A percentile compares a stretch with the other conserved stretches of the same genome.
These are phyloP conservation scores for Atrina japonica DNA, from an alignment of 2,888 invertebrate genomes.

Conservation along the genomic window DNA sequence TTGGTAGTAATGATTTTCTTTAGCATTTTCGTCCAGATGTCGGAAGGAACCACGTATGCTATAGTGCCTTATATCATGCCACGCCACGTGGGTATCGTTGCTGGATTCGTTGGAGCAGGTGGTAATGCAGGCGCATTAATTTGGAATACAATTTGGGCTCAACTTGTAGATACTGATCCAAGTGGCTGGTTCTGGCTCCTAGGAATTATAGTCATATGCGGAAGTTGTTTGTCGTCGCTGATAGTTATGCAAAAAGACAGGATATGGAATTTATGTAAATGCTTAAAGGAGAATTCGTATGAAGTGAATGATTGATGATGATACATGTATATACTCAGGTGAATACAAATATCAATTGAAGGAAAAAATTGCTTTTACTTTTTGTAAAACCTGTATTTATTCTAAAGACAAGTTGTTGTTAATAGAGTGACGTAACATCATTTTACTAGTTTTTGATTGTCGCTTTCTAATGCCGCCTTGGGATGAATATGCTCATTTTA, in stretches of 20 bases:
- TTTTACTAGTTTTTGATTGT: too few relatives aligned
- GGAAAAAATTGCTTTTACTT: too few relatives aligned
- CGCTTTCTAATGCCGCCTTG: too few relatives aligned
- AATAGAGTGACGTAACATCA: too few relatives aligned
- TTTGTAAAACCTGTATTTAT: too few relatives aligned
- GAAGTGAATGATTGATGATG: background rate
- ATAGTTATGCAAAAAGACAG: slow-evolving; percentile 30
- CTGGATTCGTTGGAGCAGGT: slow-evolving; percentile 48
- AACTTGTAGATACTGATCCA: slow-evolving; percentile 38
- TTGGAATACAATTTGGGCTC: slow-evolving; percentile 47
- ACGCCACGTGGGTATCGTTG: slow-evolving; percentile 37
- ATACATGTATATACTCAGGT: too few relatives aligned
- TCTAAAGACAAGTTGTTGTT: too few relatives aligned
- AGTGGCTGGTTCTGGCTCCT: slow-evolving; percentile 44
- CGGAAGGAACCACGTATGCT: slow-evolving; percentile 43
- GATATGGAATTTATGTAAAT: slow-evolving; percentile 1
- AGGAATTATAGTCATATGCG: slow-evolving; percentile 35
- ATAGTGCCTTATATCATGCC: slow-evolving; percentile 33
- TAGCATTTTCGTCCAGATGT: slow-evolving; percentile 43
- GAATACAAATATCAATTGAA: too few relatives aligned
- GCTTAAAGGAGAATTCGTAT: background rate
- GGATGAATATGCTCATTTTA: too few relatives aligned
- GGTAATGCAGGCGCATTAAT: slow-evolving; percentile 45
- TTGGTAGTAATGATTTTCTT: slow-evolving; percentile 42
- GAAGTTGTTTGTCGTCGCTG: slow-evolving; percentile 30